Conservation (phyloP, 2,888 invertebrate species). For the Eumerus sabulonum region DNA sequence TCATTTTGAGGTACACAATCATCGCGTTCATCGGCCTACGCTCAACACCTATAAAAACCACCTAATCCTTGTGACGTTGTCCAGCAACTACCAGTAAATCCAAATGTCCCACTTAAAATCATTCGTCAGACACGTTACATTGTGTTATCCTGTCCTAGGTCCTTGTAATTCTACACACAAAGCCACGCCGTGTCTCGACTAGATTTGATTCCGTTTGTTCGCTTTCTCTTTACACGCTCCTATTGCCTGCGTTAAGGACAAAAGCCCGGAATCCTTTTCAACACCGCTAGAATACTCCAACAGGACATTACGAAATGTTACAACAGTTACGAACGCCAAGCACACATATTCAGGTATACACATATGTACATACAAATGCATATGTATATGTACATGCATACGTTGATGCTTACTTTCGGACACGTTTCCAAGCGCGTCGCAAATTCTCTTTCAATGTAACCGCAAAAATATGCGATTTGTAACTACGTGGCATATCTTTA, state of each 20-base stretch:
- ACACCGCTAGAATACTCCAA: neutral
- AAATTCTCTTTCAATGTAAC: slow-evolving; percentile 60
- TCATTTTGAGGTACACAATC: neutral
- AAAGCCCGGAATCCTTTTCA: slow-evolving; percentile 51
- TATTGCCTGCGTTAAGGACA: slow-evolving; percentile 33
- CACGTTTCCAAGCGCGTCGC: slow-evolving; percentile 43
- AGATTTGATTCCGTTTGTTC: slow-evolving; percentile 41
- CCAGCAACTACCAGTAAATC: slow-evolving; percentile 38
- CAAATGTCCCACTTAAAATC: slow-evolving; percentile 26
- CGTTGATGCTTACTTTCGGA: too few species aligned
- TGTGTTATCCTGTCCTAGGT: slow-evolving; percentile 14
- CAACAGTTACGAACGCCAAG: slow-evolving; percentile 16
- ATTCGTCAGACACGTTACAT: slow-evolving; percentile 13
- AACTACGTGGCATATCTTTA: slow-evolving; percentile 66
- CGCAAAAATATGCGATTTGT: slow-evolving; percentile 67
- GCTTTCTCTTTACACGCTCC: too few species aligned
- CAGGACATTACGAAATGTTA: slow-evolving; percentile 14
- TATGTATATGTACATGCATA: slow-evolving; percentile 18
- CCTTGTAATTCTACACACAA: slow-evolving; percentile 39
- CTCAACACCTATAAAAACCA: slow-evolving; percentile 1
- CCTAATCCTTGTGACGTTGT: slow-evolving; percentile 25
- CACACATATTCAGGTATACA: slow-evolving; percentile 26
- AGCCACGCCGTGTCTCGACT: slow-evolving; percentile 41
- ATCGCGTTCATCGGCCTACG: neutral
- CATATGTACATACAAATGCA: slow-evolving; percentile 1